Evolutionary conservation across 2,113 vertebrate species (phyloP).

Genomic region (Oostethus manadensis): DNA sequence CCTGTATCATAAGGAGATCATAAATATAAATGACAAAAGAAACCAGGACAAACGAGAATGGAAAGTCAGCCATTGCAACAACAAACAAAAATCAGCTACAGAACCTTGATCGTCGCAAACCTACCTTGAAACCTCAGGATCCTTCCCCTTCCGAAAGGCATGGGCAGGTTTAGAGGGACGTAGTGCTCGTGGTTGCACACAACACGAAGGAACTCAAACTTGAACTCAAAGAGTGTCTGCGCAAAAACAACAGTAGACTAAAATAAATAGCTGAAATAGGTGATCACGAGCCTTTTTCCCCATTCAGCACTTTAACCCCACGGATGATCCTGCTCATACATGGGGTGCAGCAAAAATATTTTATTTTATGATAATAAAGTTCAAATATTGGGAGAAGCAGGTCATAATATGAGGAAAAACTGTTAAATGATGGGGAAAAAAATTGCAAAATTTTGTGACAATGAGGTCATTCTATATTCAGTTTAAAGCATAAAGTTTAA

Average conservation of each 20-base stretch:
- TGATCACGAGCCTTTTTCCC: too few relatives aligned
- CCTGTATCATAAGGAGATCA: constrained; percentile 62
- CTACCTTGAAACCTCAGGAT: constrained; percentile 97
- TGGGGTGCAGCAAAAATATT: too few relatives aligned
- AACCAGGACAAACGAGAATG: constrained; percentile 48
- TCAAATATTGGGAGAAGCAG: too few relatives aligned
- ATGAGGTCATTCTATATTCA: too few relatives aligned
- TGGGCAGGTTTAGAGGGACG: constrained; percentile 94
- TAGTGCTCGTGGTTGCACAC: constrained; percentile 97
- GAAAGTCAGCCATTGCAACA: constrained; percentile 31
- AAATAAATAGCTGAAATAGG: background rate
- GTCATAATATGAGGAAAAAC: too few relatives aligned
- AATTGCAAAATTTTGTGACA: too few relatives aligned
- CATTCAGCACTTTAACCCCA: too few relatives aligned
- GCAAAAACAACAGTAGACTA: constrained; percentile 14
- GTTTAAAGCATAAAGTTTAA: too few relatives aligned
- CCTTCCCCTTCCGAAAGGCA: constrained; percentile 94
- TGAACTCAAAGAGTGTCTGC: constrained; percentile 95
- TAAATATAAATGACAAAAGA: constrained; percentile 70
- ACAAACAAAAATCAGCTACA: background rate
- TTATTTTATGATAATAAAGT: too few relatives aligned
- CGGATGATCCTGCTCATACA: too few relatives aligned
- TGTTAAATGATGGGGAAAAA: too few relatives aligned
- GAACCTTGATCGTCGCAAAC: background rate
- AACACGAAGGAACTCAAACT: constrained; percentile 96